Evolutionary conservation across 2,888 invertebrate species (phyloP), one percentile per base, ranked within the genome.

Genomic region (Synergus gifuensis): DNA sequence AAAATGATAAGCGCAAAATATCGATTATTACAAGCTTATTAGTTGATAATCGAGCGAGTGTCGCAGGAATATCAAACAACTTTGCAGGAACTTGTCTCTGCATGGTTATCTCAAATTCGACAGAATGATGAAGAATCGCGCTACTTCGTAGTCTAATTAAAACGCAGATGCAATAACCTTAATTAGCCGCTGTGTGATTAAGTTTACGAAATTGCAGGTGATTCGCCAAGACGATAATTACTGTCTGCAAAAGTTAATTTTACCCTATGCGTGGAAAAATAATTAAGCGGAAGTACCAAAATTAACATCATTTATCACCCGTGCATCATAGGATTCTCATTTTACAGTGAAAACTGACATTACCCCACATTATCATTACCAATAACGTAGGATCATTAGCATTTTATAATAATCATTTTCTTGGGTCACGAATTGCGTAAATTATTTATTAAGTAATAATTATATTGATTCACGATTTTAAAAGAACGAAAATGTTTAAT

Each of bases 171-270:
- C 67, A 67, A 22, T 67, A 46, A 46, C 67, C 44, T 22, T 67
- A 46, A 67, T 67, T 67, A 67, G 46, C 1, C 22, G 46, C 46
- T 7, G 46, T 46, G 46, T 67, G 46, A 67, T 67, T 46, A 46
- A 67, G 67, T 67, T 67, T 46, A 46, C 44, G 46, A 67, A 67
- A 67, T 66, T 67, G 67, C 67, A 67, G 67, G 67, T 67, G 67
- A 44, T 22, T 46, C 46, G 44, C 44, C 12, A 0, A 1, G 7
- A 5, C 67, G 22, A 22, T 67, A 67, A 67, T 67, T 67, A 67
- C 12, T 18, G 22, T 22, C 44, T 67, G 46, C 44, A 44, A 46
- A 67, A 67, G 46, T 67, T 67, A 67, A 67, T 67, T 67, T 67
- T 9, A 12, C 18, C 14, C 12, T 44, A 12, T 28, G 18, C 46